Evolutionary conservation across 2,797 vertebrate genomes (phyloP), one percentile per base, ranked within the genome.

Genomic region (Rhinogobio ventralis): DNA sequence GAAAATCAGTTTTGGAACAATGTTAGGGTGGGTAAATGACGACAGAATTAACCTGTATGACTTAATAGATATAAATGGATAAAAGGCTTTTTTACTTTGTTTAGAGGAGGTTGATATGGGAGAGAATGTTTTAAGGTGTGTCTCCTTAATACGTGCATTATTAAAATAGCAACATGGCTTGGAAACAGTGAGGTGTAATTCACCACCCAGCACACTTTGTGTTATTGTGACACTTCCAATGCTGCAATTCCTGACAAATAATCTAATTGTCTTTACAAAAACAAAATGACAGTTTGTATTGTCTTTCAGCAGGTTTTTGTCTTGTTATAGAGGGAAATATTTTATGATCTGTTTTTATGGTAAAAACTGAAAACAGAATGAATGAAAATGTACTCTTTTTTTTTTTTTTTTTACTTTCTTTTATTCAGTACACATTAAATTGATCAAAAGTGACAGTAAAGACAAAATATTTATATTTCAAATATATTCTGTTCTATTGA

Each of bases 61-160:
- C 23, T 77, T 76, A 25, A 77, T 25, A 28, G 23, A 45, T 7
- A 8, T 7, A 15, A 19, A 62, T 4, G 10, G 7, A 20, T 68
- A 19, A 8, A 62, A n/a, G 49, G 20, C 25, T 11, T 33, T 39
- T 7, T n/a, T 7, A 4, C 7, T 64, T 57, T 71, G 2, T 51
- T 60, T 79, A 1, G 28, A 53, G 64, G 7, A 49, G 28, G 9
- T 13, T 42, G 36, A n/a, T 30, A 55, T 83, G 36, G 9, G 42
- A 33, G 46, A 60, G 66, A 88, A 85, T 76, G 66, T 74, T 83
- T 73, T 53, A 78, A 87, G 88, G 82, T 39, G 86, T 89, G 84
- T 86, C 83, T 72, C 77, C 25, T n/a, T 83, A 76, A 87, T n/a
- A 33, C 79, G 28, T 28, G 46, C 64, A 72, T 86, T 60, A 86